These are phyloP conservation scores for Zygogramma bicolorata DNA, from an alignment of 2,888 invertebrate species.

Conservation along the genomic window DNA sequence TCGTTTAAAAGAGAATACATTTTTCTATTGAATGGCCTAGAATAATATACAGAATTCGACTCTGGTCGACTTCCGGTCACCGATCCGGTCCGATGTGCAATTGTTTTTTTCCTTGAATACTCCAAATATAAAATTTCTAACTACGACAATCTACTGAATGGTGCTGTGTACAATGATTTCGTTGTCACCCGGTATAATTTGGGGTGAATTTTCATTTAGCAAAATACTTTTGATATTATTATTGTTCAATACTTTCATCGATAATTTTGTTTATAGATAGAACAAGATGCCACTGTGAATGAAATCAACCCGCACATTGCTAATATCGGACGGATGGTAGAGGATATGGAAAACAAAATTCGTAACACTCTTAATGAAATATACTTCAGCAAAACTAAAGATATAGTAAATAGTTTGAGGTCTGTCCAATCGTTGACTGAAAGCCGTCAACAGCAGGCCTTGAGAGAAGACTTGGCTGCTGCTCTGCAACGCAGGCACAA, in stretches of 20 bases:
- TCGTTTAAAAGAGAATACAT: too few species aligned
- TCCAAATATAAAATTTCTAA: too few species aligned
- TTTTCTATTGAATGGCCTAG: too few species aligned
- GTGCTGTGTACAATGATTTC: too few species aligned
- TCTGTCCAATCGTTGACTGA: constrained; percentile 86
- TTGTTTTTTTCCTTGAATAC: too few species aligned
- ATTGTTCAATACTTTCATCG: not conserved
- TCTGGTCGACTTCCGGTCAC: too few species aligned
- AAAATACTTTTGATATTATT: not conserved
- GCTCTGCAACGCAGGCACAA: constrained; percentile 87
- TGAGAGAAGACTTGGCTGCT: constrained; percentile 87
- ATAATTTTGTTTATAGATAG: constrained; percentile 73
- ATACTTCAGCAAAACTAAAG: constrained; percentile 99
- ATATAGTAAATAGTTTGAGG: constrained; percentile 92
- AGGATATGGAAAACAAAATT: constrained; percentile 99
- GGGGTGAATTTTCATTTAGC: not conserved
- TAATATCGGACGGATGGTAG: constrained; percentile 98
- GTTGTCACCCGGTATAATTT: too few species aligned
- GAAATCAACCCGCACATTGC: constrained; percentile 97
- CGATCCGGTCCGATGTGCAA: too few species aligned
- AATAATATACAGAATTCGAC: too few species aligned
- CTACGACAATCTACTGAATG: too few species aligned
- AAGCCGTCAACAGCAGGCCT: constrained; percentile 84
- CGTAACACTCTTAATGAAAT: constrained; percentile 98
- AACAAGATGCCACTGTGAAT: constrained; percentile 90